phyloP scores from a whole-genome alignment of 1,140 invertebrate genomes.

The Helicoverpa zea region DNA sequence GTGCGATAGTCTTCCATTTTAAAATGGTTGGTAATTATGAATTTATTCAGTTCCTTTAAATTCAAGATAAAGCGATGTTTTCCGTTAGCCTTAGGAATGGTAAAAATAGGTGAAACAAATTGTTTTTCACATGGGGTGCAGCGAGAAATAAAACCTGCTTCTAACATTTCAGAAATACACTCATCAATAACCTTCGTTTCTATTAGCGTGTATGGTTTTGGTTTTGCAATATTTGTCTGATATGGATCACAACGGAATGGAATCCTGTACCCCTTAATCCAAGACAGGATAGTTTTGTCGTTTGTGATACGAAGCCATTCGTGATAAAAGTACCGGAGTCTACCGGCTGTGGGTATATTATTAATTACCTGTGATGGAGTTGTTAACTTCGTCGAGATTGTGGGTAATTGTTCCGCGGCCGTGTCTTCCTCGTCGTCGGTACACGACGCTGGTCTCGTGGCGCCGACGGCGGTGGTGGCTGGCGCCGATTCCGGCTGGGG shows the following conservation, averaged over 20 bases:
- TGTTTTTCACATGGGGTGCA: neutral
- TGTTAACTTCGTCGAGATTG: neutral
- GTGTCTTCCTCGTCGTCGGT: too few relatives aligned
- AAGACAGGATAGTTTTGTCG: neutral
- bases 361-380: neutral
- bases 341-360: neutral
- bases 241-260: neutral
- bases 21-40: neutral
- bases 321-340: neutral
- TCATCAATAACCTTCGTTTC: neutral
- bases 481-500: neutral
- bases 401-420: neutral
- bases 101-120: constrained; percentile 20
- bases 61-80: neutral
- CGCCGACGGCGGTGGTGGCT: neutral
- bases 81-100: neutral
- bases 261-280: neutral
- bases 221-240: neutral
- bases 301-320: neutral
- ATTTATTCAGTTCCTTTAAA: neutral
- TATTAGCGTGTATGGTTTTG: neutral
- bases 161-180: neutral
- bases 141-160: neutral
- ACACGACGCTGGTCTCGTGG: too few relatives aligned
- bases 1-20: too few relatives aligned